Evolutionary conservation across 1,140 invertebrate genomes (phyloP).

Genomic region (Ephestia elutella): DNA sequence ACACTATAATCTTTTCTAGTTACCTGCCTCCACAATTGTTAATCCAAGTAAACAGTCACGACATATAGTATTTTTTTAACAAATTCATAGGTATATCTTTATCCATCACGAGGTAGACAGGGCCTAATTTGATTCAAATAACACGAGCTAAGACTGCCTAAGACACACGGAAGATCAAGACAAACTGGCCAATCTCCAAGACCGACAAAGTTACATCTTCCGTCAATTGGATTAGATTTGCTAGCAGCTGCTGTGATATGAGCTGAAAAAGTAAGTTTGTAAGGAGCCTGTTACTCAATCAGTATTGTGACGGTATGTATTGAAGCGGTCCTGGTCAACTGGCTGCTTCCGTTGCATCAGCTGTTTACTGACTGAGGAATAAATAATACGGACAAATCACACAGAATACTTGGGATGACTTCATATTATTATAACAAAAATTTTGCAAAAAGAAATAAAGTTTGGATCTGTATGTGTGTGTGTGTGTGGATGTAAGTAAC

Average conservation of each 20-base stretch:
- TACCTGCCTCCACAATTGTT: too few relatives aligned
- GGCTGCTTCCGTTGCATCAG: conserved; percentile 63
- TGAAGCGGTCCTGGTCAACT: conserved; percentile 70
- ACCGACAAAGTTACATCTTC: conserved; percentile 12
- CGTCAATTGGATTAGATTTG: neutral
- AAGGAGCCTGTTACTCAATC: conserved; percentile 67
- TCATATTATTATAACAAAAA: neutral
- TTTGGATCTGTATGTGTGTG: too few relatives aligned
- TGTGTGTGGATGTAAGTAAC: too few relatives aligned
- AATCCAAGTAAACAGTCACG: too few relatives aligned
- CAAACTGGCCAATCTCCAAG: conserved; percentile 29
- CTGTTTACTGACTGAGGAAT: conserved; percentile 35
- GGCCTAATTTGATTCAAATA: neutral
- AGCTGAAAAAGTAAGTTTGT: conserved; percentile 33
- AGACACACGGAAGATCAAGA: conserved; percentile 24
- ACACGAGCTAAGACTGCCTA: conserved; percentile 21
- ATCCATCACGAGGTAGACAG: too few relatives aligned
- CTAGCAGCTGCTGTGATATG: neutral
- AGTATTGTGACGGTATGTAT: conserved; percentile 65
- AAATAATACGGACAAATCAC: too few relatives aligned
- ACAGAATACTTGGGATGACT: neutral
- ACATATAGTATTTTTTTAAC: conserved; percentile 6
- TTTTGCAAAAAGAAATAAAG: too few relatives aligned
- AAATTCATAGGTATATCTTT: conserved; percentile 40
- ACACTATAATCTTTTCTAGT: too few relatives aligned